Evolutionary conservation across 2,888 invertebrate species (phyloP), one percentile per base, ranked within the genome.

Genomic region (Dilophus febrilis): DNA sequence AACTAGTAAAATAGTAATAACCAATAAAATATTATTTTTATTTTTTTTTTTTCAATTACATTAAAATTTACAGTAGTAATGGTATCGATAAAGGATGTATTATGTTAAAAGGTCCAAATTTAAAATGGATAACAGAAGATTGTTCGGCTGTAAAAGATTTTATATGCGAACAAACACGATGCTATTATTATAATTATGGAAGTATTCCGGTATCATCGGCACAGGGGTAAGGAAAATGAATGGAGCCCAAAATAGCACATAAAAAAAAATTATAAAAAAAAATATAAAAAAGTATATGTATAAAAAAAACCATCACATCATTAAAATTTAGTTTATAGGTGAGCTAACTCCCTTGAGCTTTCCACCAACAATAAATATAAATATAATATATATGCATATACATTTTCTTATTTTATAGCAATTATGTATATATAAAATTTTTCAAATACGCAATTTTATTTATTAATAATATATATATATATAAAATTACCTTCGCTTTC

Each of bases 121-220:
- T 83, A 61, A 74, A 76, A 58, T 85, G 85, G 85, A 78, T 77
- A 64, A 76, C 80, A 13, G 78, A 82, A 58, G 81, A 85, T 64
- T 86, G 85, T 61, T 78, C 77, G 46, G 73, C 75, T 54, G 73
- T 80, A 53, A 85, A 84, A 67, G 84, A 85, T 65, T 85, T 85
- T 64, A 84, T 86, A 58, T 86, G 85, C 67, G 85, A 86, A 67
- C 84, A 85, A 68, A 85, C 85, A 46, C 74, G 85, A 57, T 86
- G 85, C 68, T 85, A 85, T 65, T 85, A 84, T 67, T 85, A 84
- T 70, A 85, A 85, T 68, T 86, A 85, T 65, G 85, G 84, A 61
- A 83, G 83, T 64, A 84, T 84, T 70, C 83, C 83, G 62, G 84
- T 84, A 58, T 82, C 83, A 61, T 80, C 83, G 55, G 76, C 82